phyloP scores from a whole-genome alignment of 64 coral and sea anemone genomes.

The Platygyra sinensis region DNA sequence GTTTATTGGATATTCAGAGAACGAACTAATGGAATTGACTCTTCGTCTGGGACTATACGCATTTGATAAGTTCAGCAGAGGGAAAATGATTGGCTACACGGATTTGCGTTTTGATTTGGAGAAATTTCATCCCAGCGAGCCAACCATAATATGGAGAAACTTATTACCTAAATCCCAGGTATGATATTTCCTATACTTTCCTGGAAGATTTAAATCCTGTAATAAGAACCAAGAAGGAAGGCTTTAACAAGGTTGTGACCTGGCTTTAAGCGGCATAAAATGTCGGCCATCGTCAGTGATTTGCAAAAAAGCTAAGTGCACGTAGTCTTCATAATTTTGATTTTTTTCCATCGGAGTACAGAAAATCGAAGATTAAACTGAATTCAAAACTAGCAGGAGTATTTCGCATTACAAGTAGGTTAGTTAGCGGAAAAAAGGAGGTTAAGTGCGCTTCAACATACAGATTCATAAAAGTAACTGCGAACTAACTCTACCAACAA shows the following conservation, averaged over 20 bases:
- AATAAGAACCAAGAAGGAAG: background rate
- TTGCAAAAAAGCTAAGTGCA: background rate
- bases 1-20: constrained; percentile 85
- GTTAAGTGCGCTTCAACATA: too few species aligned
- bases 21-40: constrained; percentile 68
- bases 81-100: constrained; percentile 73
- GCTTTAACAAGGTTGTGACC: too few species aligned
- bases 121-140: constrained; percentile 73
- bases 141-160: constrained; percentile 79
- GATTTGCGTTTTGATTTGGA: constrained; percentile 55
- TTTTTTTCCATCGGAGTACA: too few species aligned
- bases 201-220: background rate
- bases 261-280: background rate
- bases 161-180: constrained; percentile 76
- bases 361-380: too few species aligned
- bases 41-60: constrained; percentile 77
- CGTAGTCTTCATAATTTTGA: too few species aligned
- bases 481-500: too few species aligned
- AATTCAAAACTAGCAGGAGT: too few species aligned
- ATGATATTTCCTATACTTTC: background rate
- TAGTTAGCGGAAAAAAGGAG: too few species aligned
- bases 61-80: constrained; percentile 83
- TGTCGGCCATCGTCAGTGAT: background rate
- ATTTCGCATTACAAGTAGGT: too few species aligned
- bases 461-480: too few species aligned